Evolutionary conservation across 1,140 invertebrate species (phyloP).

Genomic region (Caenorhabditis inopinata): DNA sequence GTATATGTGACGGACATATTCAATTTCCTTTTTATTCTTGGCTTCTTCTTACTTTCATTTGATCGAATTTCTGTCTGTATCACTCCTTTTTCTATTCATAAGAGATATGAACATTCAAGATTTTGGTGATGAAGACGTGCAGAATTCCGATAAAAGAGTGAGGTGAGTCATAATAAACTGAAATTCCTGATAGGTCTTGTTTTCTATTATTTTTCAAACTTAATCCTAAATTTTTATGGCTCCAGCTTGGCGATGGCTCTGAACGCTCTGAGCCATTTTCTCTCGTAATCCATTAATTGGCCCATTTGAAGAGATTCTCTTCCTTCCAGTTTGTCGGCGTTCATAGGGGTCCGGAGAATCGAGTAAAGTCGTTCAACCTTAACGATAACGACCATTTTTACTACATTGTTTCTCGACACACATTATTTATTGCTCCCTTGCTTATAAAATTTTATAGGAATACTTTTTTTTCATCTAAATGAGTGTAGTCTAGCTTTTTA

Average conservation of each 20-base stretch:
- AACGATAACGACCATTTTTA: slow-evolving; percentile 21
- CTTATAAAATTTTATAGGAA: too few species aligned
- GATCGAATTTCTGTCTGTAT: neutral
- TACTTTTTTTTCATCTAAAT: too few species aligned
- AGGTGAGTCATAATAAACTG: neutral
- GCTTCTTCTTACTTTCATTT: neutral
- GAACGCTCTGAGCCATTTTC: neutral
- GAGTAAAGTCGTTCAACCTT: neutral
- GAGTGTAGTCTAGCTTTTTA: too few species aligned
- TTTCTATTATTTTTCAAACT: neutral
- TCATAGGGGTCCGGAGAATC: neutral
- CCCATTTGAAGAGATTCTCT: neutral
- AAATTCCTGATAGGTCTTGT: neutral
- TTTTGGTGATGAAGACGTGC: neutral
- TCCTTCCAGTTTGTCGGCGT: neutral
- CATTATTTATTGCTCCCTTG: slow-evolving; percentile 15
- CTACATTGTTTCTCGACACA: slow-evolving; percentile 12
- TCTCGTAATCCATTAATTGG: slow-evolving; percentile 20
- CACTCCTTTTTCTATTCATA: neutral
- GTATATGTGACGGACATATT: slow-evolving; percentile 20
- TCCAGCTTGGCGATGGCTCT: neutral
- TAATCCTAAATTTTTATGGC: neutral
- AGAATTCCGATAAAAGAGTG: neutral
- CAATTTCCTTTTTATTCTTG: slow-evolving; percentile 20
- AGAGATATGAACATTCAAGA: neutral